A percentile compares a stretch with the other conserved stretches of the same genome.
phyloP scores from a whole-genome alignment of 1,140 invertebrate species.

The Philopotamus ludificatus region DNA sequence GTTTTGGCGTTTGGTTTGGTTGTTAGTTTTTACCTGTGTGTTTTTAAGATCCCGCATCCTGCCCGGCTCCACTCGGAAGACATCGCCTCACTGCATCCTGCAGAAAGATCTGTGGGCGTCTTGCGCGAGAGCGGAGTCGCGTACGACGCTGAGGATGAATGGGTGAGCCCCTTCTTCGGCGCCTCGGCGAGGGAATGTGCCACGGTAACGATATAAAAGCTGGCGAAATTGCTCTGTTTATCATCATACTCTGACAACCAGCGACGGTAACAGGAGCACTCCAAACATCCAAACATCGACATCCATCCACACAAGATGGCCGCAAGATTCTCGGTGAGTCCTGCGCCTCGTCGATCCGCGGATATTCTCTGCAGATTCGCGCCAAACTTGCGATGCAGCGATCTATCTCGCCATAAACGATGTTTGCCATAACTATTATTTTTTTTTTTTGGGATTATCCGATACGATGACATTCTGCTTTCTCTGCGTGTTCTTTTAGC shows the following conservation, averaged over 20 bases:
- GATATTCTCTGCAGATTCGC: no score
- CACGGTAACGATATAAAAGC: conserved; percentile 18
- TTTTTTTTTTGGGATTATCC: neutral
- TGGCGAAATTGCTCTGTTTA: conserved; percentile 22
- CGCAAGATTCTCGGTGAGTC: conserved; percentile 11
- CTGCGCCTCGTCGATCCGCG: conserved; percentile 1
- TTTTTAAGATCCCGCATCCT: no score
- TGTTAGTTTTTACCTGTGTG: no score
- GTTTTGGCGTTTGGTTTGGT: no score
- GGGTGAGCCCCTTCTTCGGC: neutral
- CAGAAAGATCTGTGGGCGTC: no score
- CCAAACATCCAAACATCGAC: neutral
- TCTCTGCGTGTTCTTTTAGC: neutral
- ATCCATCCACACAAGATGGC: conserved; percentile 9
- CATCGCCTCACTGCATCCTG: no score
- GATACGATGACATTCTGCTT: neutral
- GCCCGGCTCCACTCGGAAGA: no score
- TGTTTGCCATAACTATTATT: no score
- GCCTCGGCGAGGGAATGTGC: conserved; percentile 17
- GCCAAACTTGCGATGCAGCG: neutral
- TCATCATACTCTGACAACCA: conserved; percentile 16
- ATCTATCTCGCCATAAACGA: no score
- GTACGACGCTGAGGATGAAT: neutral
- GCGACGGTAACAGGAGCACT: neutral
- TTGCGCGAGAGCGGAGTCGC: neutral